Base-by-base conservation (phyloP, 2,888 invertebrate genomes). In the Latrodectus hesperus region DNA sequence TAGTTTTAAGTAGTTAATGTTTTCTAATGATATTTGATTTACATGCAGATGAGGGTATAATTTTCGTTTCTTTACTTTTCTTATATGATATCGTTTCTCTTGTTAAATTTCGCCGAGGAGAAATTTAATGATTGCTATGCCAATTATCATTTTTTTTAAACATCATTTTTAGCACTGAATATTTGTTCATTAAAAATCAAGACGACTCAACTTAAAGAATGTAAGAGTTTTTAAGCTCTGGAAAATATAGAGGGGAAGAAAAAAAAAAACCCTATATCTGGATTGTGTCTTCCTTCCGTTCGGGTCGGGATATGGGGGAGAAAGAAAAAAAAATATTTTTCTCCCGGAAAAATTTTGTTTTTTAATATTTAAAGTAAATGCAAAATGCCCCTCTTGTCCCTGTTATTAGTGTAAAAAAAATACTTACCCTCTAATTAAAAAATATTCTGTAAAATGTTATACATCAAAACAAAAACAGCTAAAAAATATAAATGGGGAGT, bases 381-480 rank as follows among this genome's bases (percentile, higher is more conserved):
- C 80, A 85, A 85, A 75, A 85, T 80, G 71, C 74, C 26, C 79
- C 79, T 51, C 10, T 53, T 22, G 38, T 38, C 83, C 72, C 70
- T 70, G 60, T 60, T 71, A 74, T 67, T 5, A 60, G 60, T 11
- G n/a, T n/a, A 16, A 16, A 60, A 60, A 55, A 60, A 60, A 60
- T 60, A 60, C 12, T 77, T 60, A 67, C 67, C 53, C 80, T 60
- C 85, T 80, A 85, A 85, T 85, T 85, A 80, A 80, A 85, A 81
- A 80, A 85, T 75, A 68, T 17, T 70, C 17, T 16, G 71, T 6
- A 49, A 38, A 68, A 76, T 64, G 49, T 64, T 49, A 51, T 51
- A 22, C 9, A 16, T n/a, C 38, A 52, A 71, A 77, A 74, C 55
- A 73, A 79, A 49, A 70, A 71, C 16, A 80, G 68, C 68, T 38